Base-by-base conservation (phyloP, 2,888 invertebrate species). In the Thecophora atra region DNA sequence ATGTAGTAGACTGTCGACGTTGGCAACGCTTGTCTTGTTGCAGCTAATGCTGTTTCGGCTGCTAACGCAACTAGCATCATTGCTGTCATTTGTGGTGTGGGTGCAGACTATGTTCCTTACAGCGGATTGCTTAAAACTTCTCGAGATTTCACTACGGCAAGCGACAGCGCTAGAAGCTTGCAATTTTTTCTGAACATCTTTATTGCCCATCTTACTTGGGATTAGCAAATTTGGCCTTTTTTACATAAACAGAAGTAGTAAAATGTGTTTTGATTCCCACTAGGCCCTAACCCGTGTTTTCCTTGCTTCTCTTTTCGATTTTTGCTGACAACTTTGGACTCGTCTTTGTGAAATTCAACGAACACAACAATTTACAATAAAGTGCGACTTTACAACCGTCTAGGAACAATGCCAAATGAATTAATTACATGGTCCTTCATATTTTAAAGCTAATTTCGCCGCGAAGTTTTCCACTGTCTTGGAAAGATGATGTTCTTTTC, bases 181-280 rank as follows among this genome's bases (percentile, higher is more conserved):
- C 72, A 71, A 70, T 72, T 74, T 76, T 72, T 76, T 73, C 66
- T 72, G 71, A 76, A 79, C 77, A 76, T 76, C 77, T 77, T 81
- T 80, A 77, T 82, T 83, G 77, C 81, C 81, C 84, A 80, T 83
- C 78, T 79, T 79, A 76, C 75, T 75, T 76, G 74, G 72, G 5
- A 56, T n/a, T n/a, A n/a, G n/a, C 42, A 21, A 64, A 62, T 11
- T 44, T 70, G 65, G 19, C 44, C 26, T 56, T 54, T 68, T 63
- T 71, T n/a, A 69, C 70, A 70, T 67, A 47, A 70, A 73, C 52
- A 44, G 44, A 37, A 24, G 47, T 54, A 54, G 28, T 13, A 2
- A 28, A 28, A 30, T 3, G 26, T 30, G 28, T n/a, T 28, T 47
- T 3, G 19, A n/a, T 54, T 67, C 24, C 11, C 26, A 44, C 44